Base-by-base conservation (phyloP, 2,888 invertebrate species). In the Minunthozetes semirufus region DNA sequence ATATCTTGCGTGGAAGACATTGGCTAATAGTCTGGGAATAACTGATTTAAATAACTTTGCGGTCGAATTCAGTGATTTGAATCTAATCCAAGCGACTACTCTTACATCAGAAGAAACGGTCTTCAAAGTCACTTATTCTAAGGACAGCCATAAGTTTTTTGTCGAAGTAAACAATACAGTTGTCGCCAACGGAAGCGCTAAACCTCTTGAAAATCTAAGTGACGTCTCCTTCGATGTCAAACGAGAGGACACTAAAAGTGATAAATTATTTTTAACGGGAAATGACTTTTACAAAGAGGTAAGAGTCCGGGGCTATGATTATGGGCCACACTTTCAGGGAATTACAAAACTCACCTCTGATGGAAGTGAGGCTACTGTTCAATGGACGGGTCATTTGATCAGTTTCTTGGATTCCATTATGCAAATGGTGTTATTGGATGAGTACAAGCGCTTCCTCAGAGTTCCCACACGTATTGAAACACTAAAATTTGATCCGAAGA, bases 221-320 rank as follows among this genome's bases (percentile, higher is more conserved):
- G 22, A 38, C 4, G 33, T 73, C 38, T 22, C 19, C 25, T 42
- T 17, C 9, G n/a, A 50, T 5, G n/a, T 4, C 13, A 50, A 1
- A 11, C 42, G 0, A 17, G 48, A n/a, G 5, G 13, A 15, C 19
- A 19, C 48, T 15, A 17, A 17, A 48, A 15, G 9, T 13, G 2
- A 25, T 1, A 46, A 72, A 25, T 15, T 6, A 8, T 25, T 72
- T 25, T 4, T 73, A 17, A 79, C 78, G 15, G 77, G 79, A 11
- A 76, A 79, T 72, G 93, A 94, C 81, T 85, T 92, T 19, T 94
- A 94, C 86, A 93, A 93, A 82, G 93, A 93, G 83, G 85, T 94
- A 75, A 86, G 89, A 74, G 85, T 94, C 53, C 87, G 93, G 78
- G 94, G 94, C 0, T 94, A 94, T 83, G 90, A 93, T 82, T 94